Percentiles rank a stretch among this genome's conserved stretches.
phyloP scores from a whole-genome alignment of 1,140 invertebrate genomes.

The Drosophila ercepeae region DNA sequence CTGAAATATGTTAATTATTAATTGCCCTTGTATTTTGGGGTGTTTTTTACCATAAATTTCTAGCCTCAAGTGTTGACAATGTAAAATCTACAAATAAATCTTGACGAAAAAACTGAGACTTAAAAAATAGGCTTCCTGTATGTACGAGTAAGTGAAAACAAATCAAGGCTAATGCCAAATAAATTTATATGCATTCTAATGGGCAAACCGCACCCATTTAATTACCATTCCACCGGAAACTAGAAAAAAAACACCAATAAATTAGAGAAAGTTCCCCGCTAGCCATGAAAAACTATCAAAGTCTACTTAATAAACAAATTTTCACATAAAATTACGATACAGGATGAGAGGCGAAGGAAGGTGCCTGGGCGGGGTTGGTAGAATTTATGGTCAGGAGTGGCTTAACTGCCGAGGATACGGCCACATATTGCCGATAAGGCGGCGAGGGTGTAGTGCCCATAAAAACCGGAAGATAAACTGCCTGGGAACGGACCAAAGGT shows the following conservation, averaged over 20 bases:
- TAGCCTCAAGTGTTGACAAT: constrained; percentile 52
- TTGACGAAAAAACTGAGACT: constrained; percentile 2
- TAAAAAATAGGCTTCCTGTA: constrained; percentile 8
- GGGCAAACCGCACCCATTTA: constrained; percentile 76
- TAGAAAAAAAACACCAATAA: constrained; percentile 69
- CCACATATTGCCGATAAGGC: constrained; percentile 43
- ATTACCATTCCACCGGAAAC: constrained; percentile 71
- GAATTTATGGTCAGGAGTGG: constrained; percentile 80
- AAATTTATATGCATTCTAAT: constrained; percentile 63
- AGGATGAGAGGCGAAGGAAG: constrained; percentile 30
- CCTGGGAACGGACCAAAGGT: constrained; percentile 45
- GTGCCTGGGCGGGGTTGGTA: constrained; percentile 10
- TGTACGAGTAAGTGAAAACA: constrained; percentile 57
- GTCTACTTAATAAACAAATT: constrained; percentile 82
- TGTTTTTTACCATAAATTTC: constrained; percentile 51
- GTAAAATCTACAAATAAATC: constrained; percentile 31
- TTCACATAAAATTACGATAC: constrained; percentile 77
- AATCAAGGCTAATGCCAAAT: constrained; percentile 71
- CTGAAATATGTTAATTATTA: constrained; percentile 80
- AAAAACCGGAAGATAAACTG: constrained; percentile 72
- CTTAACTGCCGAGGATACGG: constrained; percentile 47
- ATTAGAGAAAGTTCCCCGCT: constrained; percentile 56
- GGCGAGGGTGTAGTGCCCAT: constrained; percentile 50
- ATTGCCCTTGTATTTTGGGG: constrained; percentile 44
- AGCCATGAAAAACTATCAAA: constrained; percentile 63